phyloP scores from a whole-genome alignment of 1,140 invertebrate genomes.

The Diuraphis noxia region DNA sequence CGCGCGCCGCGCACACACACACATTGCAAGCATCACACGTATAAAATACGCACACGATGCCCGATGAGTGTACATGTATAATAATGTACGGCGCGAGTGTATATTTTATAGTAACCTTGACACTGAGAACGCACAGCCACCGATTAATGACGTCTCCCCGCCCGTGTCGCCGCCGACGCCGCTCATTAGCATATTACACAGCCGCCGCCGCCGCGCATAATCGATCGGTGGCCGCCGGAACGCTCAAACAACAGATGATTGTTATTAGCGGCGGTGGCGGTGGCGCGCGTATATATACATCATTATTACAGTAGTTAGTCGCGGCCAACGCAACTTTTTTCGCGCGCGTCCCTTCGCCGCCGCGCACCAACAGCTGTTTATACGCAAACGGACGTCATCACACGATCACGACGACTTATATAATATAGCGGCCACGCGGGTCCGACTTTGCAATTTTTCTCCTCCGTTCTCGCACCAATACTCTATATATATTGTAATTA shows the following conservation, averaged over 20 bases:
- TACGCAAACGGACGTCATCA: neutral
- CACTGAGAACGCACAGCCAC: constrained; percentile 38
- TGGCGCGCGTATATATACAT: neutral
- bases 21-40: neutral
- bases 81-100: neutral
- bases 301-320: constrained; percentile 16
- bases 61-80: neutral
- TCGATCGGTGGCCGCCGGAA: constrained; percentile 31
- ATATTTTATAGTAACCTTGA: constrained; percentile 45
- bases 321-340: constrained; percentile 5
- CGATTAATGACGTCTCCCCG: constrained; percentile 44
- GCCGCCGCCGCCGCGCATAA: neutral
- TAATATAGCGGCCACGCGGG: too few relatives aligned
- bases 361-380: neutral
- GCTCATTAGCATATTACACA: constrained; percentile 15
- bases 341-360: neutral
- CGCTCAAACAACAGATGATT: constrained; percentile 42
- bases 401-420: neutral
- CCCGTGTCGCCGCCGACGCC: neutral
- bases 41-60: neutral
- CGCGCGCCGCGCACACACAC: neutral
- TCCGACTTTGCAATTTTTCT: neutral
- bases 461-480: too few relatives aligned
- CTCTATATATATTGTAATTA: neutral
- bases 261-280: neutral